Evolutionary conservation across 2,888 invertebrate species (phyloP).

Genomic region (Apamea monoglypha): DNA sequence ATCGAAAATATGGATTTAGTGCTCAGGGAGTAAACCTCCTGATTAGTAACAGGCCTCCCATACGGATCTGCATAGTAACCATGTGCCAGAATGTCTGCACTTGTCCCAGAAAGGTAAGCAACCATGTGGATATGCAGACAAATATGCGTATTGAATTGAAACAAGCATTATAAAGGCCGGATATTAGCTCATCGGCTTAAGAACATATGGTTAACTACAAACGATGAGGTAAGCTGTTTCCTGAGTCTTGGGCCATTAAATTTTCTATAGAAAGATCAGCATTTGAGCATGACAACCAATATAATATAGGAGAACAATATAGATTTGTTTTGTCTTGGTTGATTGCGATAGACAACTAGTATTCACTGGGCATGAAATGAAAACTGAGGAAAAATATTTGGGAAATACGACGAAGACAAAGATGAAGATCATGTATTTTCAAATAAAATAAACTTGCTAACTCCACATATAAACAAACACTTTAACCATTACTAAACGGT

Average conservation of each 20-base stretch:
- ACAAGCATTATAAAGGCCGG: conserved; percentile 34
- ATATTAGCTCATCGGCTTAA: conserved; percentile 49
- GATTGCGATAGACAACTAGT: not conserved
- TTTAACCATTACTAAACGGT: conserved; percentile 27
- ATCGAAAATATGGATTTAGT: too few relatives aligned
- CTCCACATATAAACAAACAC: conserved; percentile 34
- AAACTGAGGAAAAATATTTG: not conserved
- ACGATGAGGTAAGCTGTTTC: conserved; percentile 40
- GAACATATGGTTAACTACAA: conserved; percentile 44
- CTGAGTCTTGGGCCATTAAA: conserved; percentile 15
- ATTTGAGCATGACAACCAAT: not conserved
- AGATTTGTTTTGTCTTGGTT: not conserved
- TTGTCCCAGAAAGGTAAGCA: conserved; percentile 3
- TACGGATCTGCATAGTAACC: not conserved
- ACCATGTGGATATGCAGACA: not conserved
- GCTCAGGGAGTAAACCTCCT: too few relatives aligned
- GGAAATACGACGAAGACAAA: not conserved
- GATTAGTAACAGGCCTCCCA: conserved; percentile 2
- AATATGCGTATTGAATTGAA: conserved; percentile 34
- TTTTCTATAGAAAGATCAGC: conserved; percentile 17
- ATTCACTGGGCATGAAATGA: not conserved
- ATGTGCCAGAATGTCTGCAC: conserved; percentile 1
- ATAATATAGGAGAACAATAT: not conserved
- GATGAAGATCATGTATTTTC: not conserved
- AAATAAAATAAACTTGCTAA: conserved; percentile 3